Evolutionary conservation across 2,888 invertebrate species (phyloP).

Genomic region (Apodemia mormo): DNA sequence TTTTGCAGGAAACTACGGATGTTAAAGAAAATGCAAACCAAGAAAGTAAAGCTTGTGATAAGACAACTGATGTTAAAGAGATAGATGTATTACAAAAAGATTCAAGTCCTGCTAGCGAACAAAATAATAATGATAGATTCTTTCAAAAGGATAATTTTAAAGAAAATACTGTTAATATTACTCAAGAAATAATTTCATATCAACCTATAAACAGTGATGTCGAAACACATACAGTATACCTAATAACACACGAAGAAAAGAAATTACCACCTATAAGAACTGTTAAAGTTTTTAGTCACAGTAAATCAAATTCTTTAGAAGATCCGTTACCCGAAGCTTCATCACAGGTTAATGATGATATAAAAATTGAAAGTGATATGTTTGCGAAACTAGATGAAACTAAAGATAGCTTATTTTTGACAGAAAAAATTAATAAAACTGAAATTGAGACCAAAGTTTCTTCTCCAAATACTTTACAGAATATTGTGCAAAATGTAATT

Average conservation of each 20-base stretch:
- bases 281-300: constrained; percentile 76
- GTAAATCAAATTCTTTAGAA: constrained; percentile 82
- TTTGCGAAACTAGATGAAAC: constrained; percentile 4
- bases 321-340: constrained; percentile 46
- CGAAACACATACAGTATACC: constrained; percentile 79
- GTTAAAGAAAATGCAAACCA: constrained; percentile 12
- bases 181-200: constrained; percentile 58
- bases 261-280: constrained; percentile 84
- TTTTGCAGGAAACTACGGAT: constrained; percentile 44
- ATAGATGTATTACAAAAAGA: constrained; percentile 21
- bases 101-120: constrained; percentile 51
- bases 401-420: not conserved
- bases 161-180: constrained; percentile 54
- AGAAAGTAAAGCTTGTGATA: constrained; percentile 2
- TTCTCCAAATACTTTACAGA: constrained; percentile 11
- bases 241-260: constrained; percentile 88
- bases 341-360: not conserved
- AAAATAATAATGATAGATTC: constrained; percentile 71
- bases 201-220: constrained; percentile 53
- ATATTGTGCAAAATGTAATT: not conserved
- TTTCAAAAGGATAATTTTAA: constrained; percentile 51
- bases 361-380: not conserved
- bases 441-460: constrained; percentile 20
- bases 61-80: constrained; percentile 15
- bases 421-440: not conserved